Percentiles rank a stretch among this genome's conserved stretches.
Conservation (phyloP, 2,888 invertebrate genomes). For the Boloria euphrosyne region DNA sequence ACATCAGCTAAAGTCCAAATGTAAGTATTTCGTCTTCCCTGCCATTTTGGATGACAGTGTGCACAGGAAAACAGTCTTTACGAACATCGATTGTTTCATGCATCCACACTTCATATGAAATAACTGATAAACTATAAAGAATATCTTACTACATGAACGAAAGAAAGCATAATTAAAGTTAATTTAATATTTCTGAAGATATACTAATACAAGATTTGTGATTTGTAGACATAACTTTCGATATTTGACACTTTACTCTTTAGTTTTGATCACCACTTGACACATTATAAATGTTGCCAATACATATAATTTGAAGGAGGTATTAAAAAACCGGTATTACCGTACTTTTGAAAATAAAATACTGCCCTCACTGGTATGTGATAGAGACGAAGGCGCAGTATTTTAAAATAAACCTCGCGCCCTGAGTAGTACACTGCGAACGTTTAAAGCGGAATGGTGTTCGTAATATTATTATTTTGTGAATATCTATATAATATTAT, state of each 20-base stretch:
- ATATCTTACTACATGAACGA: conserved; percentile 9
- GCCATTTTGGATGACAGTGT: conserved; percentile 76
- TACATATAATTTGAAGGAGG: not conserved
- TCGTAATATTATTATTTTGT: conserved; percentile 32
- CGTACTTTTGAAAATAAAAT: not conserved
- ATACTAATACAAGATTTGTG: conserved; percentile 21
- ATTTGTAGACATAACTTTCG: conserved; percentile 31
- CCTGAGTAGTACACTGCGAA: conserved; percentile 25
- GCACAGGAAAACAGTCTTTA: conserved; percentile 69
- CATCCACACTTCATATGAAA: conserved; percentile 29
- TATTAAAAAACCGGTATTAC: conserved; percentile 25
- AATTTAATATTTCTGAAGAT: conserved; percentile 11
- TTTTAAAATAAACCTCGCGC: conserved; percentile 42
- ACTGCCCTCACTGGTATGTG: conserved; percentile 29
- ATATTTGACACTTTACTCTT: conserved; percentile 34
- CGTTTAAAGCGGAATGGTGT: conserved; percentile 33
- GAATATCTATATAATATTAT: conserved; percentile 26
- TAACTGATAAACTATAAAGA: conserved; percentile 21
- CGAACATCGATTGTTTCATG: conserved; percentile 58
- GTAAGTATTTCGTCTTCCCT: conserved; percentile 67
- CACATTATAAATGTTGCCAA: conserved; percentile 21
- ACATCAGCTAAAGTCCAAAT: conserved; percentile 52
- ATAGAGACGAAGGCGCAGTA: conserved; percentile 40
- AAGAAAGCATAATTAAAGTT: conserved; percentile 18
- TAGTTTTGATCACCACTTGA: conserved; percentile 27